Evolutionary conservation across 1,140 invertebrate genomes (phyloP), one percentile per base, ranked within the genome.

Genomic region (Manduca sexta): DNA sequence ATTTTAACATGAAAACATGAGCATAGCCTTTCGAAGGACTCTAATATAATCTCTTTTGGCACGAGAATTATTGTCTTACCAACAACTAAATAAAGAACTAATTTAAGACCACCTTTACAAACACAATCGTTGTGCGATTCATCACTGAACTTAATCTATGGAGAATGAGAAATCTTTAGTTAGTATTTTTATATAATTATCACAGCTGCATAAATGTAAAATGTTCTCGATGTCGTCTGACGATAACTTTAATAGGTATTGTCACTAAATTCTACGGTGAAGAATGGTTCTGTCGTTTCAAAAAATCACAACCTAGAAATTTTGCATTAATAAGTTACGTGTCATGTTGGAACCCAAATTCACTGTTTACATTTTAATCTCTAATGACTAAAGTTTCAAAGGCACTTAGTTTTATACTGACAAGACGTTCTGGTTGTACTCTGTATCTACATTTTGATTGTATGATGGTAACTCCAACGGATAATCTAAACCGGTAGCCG

Each of bases 341-440:
- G 51, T 60, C 39, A 60, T 63, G 50, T 56, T 67, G 61, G 35
- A 56, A 61, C 49, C 45, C n/a, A 61, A 60, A 44, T 51, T 53
- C 29, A 52, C 49, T 52, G 67, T 63, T 26, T 66, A 70, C 54
- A 69, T 74, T 81, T 79, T 74, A 84, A 82, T 63, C 53, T 60
- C 79, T 84, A 83, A 83, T 84, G 78, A 84, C 81, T 84, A 83
- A 79, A 49, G 54, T 75, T 80, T 74, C 53, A 52, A 85, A 81
- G 81, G 79, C 81, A 84, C 81, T 84, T 80, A 81, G 71, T 71
- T 73, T 69, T 75, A 68, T 65, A 77, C 50, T 79, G 74, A 78
- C 72, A 75, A 79, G 81, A 83, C 58, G 78, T 70, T 59, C 60
- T 69, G 62, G 64, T 83, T 83, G 79, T 81, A 84, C 79, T 82